A percentile compares a stretch with the other conserved stretches of the same genome.
Evolutionary conservation across 2,797 vertebrate species (phyloP).

Genomic region (Halcyon badia): DNA sequence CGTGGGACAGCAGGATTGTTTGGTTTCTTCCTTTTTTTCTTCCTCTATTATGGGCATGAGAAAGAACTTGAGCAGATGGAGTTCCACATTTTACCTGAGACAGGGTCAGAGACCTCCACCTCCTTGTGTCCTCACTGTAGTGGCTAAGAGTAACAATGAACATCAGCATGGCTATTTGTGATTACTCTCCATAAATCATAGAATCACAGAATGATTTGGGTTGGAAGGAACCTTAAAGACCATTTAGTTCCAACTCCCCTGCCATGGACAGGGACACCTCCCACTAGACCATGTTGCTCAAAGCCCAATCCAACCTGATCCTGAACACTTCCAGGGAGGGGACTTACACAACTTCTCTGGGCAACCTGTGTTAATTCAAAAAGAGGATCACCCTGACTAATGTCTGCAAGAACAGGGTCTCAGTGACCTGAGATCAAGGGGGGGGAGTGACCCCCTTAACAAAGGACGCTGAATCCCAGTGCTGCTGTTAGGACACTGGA

Average conservation of each 20-base stretch:
- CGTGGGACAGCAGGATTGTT: neutral
- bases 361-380: neutral
- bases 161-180: rapidly evolving
- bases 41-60: neutral
- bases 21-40: neutral
- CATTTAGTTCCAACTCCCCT: neutral
- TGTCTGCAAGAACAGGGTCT: neutral
- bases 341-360: neutral
- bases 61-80: neutral
- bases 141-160: too few species aligned
- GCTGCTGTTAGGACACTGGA: neutral
- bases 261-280: neutral
- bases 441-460: rapidly evolving
- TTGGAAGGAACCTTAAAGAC: neutral
- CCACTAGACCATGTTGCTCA: neutral
- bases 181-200: neutral
- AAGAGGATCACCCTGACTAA: neutral
- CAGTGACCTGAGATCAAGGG: neutral
- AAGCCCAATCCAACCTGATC: neutral
- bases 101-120: neutral
- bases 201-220: neutral
- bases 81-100: neutral
- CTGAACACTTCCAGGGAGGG: neutral
- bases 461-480: neutral
- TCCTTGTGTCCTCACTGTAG: neutral